phyloP scores from a whole-genome alignment of 2,888 invertebrate genomes.

The Catocala nupta region DNA sequence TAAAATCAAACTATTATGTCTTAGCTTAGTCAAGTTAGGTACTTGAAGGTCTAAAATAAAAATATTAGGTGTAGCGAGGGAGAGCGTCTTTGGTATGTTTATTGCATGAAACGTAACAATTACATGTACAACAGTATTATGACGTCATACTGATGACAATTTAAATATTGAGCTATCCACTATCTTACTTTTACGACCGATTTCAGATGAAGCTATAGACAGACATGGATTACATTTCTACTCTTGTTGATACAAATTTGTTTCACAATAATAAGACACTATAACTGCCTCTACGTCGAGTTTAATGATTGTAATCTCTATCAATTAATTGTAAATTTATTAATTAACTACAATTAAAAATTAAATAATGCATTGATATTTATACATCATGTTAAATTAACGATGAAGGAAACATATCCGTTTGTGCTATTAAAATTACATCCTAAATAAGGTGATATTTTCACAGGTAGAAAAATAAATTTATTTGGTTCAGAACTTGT shows the following conservation, averaged over 20 bases:
- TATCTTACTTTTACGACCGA: constrained; percentile 15
- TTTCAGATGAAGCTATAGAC: constrained; percentile 13
- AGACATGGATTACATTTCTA: constrained; percentile 10
- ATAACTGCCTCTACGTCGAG: background rate
- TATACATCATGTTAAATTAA: constrained; percentile 10
- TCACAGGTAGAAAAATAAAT: constrained; percentile 35
- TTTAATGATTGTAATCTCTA: background rate
- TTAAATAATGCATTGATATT: background rate
- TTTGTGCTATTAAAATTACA: constrained; percentile 35
- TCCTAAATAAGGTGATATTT: constrained; percentile 26
- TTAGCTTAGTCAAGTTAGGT: background rate
- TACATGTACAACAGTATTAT: too few species aligned
- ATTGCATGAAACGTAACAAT: background rate
- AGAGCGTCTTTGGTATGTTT: constrained; percentile 18
- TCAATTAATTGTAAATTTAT: background rate
- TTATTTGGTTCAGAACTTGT: constrained; percentile 48
- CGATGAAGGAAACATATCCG: constrained; percentile 41
- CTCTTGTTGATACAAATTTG: background rate
- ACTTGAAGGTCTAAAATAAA: background rate
- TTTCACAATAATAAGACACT: background rate
- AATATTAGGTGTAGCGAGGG: background rate
- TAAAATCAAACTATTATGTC: background rate
- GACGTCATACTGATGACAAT: constrained; percentile 21
- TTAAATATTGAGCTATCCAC: constrained; percentile 30
- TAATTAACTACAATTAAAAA: background rate